Base-by-base conservation (phyloP, 92 coral and sea anemone genomes). In the Porites divaricata region DNA sequence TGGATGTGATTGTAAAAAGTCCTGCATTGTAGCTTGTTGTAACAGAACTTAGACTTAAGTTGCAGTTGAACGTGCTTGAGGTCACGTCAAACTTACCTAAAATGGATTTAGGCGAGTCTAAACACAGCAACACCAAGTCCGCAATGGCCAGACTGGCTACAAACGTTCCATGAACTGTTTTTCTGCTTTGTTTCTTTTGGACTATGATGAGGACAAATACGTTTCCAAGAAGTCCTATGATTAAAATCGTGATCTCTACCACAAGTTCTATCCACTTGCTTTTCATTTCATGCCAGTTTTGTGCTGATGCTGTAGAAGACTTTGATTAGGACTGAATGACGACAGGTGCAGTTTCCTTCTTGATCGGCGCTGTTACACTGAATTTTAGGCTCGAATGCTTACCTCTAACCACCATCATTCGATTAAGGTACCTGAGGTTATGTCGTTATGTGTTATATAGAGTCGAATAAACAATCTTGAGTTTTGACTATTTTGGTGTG, bases 11-110 rank as follows among this genome's bases (percentile, higher is more conserved):
- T 8, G 91, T 88, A 24, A 78, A 88, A 7, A 91, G 89, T 25
- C 92, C 89, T 20, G 86, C 85, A 68, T 88, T 88, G 80, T 88
- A 91, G 1, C 85, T 78, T 20, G 80, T 70, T 12, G 95, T 88
- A 64, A 79, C 90, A 35, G 86, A 72, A 0, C 79, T 82, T 35
- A 15, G 69, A 22, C 84, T 69, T 7, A 91, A 22, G 5, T 86
- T 81, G 49, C 95, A 91, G 83, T 70, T 88, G 59, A 75, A 74
- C 2, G 69, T 63, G 63, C 64, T 70, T 8, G 72, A 54, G 0
- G 61, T 6, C 1, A 69, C 28, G 35, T 59, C 70, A 51, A 76
- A 74, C 19, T 64, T 72, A 24, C 71, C 67, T 15, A 85, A 75
- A 14, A 80, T 81, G 41, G 72, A 68, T 8, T 73, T 51, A 9